A percentile compares a stretch with the other conserved stretches of the same genome.
Evolutionary conservation across 1,140 invertebrate genomes (phyloP).

Genomic region (Saxidomus purpurata): DNA sequence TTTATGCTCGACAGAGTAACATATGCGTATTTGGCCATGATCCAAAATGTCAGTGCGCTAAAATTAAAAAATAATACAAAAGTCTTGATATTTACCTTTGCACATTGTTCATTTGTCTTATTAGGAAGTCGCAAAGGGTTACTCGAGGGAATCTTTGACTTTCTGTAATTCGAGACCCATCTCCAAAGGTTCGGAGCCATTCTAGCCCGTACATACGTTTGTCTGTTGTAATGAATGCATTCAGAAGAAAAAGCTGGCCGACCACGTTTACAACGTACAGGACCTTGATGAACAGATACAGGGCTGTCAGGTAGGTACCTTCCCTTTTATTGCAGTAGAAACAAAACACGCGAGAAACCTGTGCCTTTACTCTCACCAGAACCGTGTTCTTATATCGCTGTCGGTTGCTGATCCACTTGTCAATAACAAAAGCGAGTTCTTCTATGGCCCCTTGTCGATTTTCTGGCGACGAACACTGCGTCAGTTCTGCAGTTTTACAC

Average conservation of each 20-base stretch:
- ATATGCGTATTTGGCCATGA: slow-evolving; percentile 79
- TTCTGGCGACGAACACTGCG: slow-evolving; percentile 77
- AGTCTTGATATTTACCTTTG: slow-evolving; percentile 81
- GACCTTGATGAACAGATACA: slow-evolving; percentile 84
- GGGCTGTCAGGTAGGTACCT: slow-evolving; percentile 81
- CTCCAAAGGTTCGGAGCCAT: slow-evolving; percentile 83
- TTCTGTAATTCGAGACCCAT: slow-evolving; percentile 84
- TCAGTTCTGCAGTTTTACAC: slow-evolving; percentile 88
- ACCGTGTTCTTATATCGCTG: slow-evolving; percentile 79
- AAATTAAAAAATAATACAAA: slow-evolving; percentile 87
- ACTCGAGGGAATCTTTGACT: slow-evolving; percentile 87
- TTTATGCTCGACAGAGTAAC: too few relatives aligned
- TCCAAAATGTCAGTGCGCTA: slow-evolving; percentile 88
- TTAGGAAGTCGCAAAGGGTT: slow-evolving; percentile 87
- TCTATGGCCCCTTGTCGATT: slow-evolving; percentile 78
- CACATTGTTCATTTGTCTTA: slow-evolving; percentile 86
- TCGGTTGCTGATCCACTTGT: slow-evolving; percentile 81
- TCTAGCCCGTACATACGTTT: slow-evolving; percentile 85
- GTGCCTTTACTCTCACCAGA: slow-evolving; percentile 75
- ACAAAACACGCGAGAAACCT: slow-evolving; percentile 71
- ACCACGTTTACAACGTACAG: slow-evolving; percentile 83
- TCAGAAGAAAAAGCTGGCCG: slow-evolving; percentile 83
- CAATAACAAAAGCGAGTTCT: slow-evolving; percentile 78
- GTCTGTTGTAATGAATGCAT: slow-evolving; percentile 80
- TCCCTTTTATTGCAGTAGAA: slow-evolving; percentile 85